Evolutionary conservation across 2,113 vertebrate genomes (phyloP), one percentile per base, ranked within the genome.

Genomic region (Rostratula benghalensis): DNA sequence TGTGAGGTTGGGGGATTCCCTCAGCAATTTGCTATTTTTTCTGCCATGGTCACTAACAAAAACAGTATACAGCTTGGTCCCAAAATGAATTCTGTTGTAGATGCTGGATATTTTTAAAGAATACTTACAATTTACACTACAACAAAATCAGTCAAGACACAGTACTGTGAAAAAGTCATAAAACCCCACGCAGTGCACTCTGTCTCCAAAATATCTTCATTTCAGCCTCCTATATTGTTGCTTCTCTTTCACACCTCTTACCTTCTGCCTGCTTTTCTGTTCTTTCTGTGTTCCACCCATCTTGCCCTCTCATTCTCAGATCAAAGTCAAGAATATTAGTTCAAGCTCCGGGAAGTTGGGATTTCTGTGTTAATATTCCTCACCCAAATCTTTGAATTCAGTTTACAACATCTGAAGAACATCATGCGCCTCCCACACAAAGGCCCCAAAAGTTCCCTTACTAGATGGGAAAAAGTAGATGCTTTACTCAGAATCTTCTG

Each of bases 131-230:
- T n/a, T 56, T 45, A 24, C 17, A 64, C 27, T 4, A 48, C 39
- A 46, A 51, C 23, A 71, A 43, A 71, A 37, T n/a, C 56, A 64
- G 21, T 13, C 19, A 51, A 24, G 51, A 61, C 30, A 3, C 10
- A 51, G 33, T 0, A n/a, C 45, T 0, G 1, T 23, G 41, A 81
- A 41, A 59, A 83, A 59, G 56, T 31, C 45, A 45, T 54, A 80
- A 57, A 67, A 33, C 17, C 0, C 27, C 0, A 0, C 28, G 10
- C 0, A 31, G 39, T 39, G 0, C 20, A 46, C 5, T 27, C 3
- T 19, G 30, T 22, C 65, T 61, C 51, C 17, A 69, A 82, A 79
- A 53, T 2, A 22, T 22, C 57, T 45, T 59, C 11, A 17, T 41
- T 76, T 33, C 61, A 77, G 6, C 7, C 14, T 37, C 63, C 46